phyloP scores from a whole-genome alignment of 2,113 vertebrate genomes.

The Baryphthengus martii region DNA sequence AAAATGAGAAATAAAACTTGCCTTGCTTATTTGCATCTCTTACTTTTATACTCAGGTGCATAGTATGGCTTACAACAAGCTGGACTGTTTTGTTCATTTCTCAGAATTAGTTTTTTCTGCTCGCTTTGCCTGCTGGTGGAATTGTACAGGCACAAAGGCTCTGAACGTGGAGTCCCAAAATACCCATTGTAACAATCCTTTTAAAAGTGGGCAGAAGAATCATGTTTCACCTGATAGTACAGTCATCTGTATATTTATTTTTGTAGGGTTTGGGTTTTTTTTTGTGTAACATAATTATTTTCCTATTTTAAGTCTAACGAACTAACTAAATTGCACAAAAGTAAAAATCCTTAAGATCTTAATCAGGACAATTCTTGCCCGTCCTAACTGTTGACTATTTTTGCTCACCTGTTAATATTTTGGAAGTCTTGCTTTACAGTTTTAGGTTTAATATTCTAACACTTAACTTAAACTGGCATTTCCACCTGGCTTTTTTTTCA shows the following conservation, averaged over 20 bases:
- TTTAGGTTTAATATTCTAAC: background rate
- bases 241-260: background rate
- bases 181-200: background rate
- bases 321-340: background rate
- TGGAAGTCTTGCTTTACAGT: background rate
- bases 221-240: background rate
- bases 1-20: background rate
- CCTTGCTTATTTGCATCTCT: background rate
- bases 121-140: background rate
- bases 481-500: constrained; percentile 56
- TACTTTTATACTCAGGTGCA: background rate
- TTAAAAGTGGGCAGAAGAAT: background rate
- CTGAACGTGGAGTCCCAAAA: background rate
- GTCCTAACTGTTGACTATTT: background rate
- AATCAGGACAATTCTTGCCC: background rate
- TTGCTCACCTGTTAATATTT: background rate
- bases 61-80: background rate
- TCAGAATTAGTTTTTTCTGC: background rate
- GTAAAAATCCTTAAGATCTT: background rate
- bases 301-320: too few relatives aligned
- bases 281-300: too few relatives aligned
- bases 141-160: background rate
- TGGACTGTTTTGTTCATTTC: background rate
- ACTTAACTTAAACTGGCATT: fast-evolving
- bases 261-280: background rate